Conservation (phyloP, 2,113 vertebrate species). For the Leptobrachium leishanense region DNA sequence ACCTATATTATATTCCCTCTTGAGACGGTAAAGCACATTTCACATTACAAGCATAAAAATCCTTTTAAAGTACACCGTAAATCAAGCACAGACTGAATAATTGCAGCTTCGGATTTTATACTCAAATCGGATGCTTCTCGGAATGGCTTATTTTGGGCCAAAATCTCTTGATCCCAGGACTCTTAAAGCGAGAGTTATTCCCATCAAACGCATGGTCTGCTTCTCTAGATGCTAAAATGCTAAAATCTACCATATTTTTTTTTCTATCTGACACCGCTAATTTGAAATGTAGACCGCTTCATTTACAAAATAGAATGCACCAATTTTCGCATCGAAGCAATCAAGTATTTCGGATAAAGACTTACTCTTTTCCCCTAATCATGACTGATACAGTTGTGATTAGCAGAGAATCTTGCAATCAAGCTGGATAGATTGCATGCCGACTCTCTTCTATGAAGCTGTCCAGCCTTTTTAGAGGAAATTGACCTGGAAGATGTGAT, state of each 20-base stretch:
- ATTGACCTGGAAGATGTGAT: constrained; percentile 48
- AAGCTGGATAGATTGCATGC: background rate
- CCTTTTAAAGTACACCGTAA: constrained; percentile 17
- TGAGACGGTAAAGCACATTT: constrained; percentile 37
- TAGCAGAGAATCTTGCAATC: constrained; percentile 52
- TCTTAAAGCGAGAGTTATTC: background rate
- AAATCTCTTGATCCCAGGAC: constrained; percentile 14
- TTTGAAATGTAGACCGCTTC: constrained; percentile 19
- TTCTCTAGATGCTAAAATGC: background rate
- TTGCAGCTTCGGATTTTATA: constrained; percentile 17
- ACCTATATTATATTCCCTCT: constrained; percentile 30
- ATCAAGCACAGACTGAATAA: constrained; percentile 20
- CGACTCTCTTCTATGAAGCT: constrained; percentile 46
- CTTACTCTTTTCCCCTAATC: constrained; percentile 47
- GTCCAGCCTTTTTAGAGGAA: constrained; percentile 49
- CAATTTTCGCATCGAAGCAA: constrained; percentile 23
- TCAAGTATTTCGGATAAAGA: constrained; percentile 17
- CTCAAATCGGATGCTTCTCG: constrained; percentile 18
- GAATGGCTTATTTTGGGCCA: constrained; percentile 23
- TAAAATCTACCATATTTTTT: background rate
- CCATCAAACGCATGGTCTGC: background rate
- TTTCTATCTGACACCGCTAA: constrained; percentile 32
- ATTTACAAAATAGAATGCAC: constrained; percentile 43
- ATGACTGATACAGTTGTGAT: constrained; percentile 51
- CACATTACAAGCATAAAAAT: constrained; percentile 22